Conservation (phyloP, 2,797 vertebrate genomes). For the Spinus olivaceus region DNA sequence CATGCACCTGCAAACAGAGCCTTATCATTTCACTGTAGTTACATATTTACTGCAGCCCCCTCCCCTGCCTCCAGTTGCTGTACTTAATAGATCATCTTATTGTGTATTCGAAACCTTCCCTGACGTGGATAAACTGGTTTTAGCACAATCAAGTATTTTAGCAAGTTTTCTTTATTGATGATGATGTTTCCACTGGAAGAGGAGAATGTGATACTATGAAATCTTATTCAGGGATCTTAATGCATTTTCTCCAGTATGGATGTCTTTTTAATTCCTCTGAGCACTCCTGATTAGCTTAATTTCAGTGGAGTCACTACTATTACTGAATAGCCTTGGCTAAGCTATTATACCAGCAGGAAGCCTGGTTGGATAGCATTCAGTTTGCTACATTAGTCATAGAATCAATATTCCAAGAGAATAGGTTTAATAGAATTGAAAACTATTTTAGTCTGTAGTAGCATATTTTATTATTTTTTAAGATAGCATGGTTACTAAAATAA, state of each 20-base stretch:
- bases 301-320: slow-evolving; percentile 38
- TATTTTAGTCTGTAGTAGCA: slow-evolving; percentile 12
- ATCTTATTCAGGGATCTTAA: slow-evolving; percentile 31
- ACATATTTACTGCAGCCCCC: background rate
- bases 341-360: slow-evolving; percentile 60
- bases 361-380: slow-evolving; percentile 48
- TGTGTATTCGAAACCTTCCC: background rate
- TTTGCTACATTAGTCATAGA: slow-evolving; percentile 61
- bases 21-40: background rate
- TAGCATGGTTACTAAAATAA: slow-evolving; percentile 32
- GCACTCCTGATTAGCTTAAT: slow-evolving; percentile 37
- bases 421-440: slow-evolving; percentile 56
- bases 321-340: slow-evolving; percentile 47
- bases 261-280: slow-evolving; percentile 52
- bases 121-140: slow-evolving; percentile 10
- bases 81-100: slow-evolving; percentile 1
- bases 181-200: background rate
- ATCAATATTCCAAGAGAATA: slow-evolving; percentile 60
- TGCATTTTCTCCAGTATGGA: slow-evolving; percentile 16
- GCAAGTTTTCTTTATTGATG: background rate
- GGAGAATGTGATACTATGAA: slow-evolving; percentile 7
- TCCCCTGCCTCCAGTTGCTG: background rate
- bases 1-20: background rate
- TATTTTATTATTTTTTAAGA: slow-evolving; percentile 47
- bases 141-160: background rate